These are phyloP conservation scores for Byasa hedistus DNA, from an alignment of 2,888 invertebrate genomes.

Conservation along the genomic window DNA sequence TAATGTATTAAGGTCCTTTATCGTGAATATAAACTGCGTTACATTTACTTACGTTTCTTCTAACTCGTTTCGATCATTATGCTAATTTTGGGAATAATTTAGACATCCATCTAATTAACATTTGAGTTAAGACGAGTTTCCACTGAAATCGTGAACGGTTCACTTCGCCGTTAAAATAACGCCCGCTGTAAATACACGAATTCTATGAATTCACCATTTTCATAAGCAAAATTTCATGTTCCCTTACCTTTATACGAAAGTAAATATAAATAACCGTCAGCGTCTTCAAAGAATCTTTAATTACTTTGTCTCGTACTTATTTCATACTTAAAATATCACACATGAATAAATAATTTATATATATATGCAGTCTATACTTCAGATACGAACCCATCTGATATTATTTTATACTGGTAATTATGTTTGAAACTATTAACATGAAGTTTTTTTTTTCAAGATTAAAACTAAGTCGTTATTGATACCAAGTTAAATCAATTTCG, in stretches of 20 bases:
- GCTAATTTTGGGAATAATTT: background rate
- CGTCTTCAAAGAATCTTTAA: conserved; percentile 8
- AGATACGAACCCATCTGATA: background rate
- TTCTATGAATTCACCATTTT: conserved; percentile 27
- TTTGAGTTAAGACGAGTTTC: background rate
- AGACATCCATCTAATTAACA: background rate
- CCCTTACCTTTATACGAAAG: conserved; percentile 8
- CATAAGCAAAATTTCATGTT: conserved; percentile 13
- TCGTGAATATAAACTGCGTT: background rate
- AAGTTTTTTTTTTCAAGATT: too few species aligned
- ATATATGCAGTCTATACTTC: conserved; percentile 22
- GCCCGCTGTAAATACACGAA: conserved; percentile 21
- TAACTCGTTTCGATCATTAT: background rate
- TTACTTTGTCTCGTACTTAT: conserved; percentile 11
- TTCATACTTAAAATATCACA: conserved; percentile 24
- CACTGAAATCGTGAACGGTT: background rate
- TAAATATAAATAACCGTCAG: conserved; percentile 9
- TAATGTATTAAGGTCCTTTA: background rate
- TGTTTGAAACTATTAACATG: background rate
- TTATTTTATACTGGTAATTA: conserved; percentile 8
- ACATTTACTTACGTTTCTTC: background rate
- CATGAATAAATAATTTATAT: conserved; percentile 29
- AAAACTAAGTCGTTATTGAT: too few species aligned
- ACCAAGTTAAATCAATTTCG: too few species aligned
- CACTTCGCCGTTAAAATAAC: conserved; percentile 3